Conservation (phyloP, 1,140 invertebrate genomes). For the Phymorhynchus buccinoides region DNA sequence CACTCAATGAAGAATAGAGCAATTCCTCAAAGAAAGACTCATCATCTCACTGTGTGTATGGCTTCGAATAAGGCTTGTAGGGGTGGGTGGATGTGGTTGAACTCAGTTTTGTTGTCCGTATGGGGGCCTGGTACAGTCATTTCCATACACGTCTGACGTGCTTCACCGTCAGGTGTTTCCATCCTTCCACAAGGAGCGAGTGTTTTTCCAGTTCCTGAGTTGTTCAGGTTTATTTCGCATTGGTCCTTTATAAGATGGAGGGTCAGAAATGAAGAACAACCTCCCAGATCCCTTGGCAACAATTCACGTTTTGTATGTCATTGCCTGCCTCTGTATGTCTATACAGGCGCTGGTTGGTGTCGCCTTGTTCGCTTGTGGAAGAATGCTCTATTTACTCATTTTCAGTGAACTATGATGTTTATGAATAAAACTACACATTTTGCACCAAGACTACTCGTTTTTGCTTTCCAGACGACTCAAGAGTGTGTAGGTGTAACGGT, state of each 20-base stretch:
- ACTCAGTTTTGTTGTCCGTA: slow-evolving; percentile 37
- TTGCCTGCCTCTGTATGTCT: slow-evolving; percentile 15
- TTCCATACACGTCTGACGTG: slow-evolving; percentile 19
- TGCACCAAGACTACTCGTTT: too few species aligned
- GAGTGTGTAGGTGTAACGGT: too few species aligned
- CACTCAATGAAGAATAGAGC: neutral
- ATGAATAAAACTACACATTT: too few species aligned
- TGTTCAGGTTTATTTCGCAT: slow-evolving; percentile 37
- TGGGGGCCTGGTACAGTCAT: slow-evolving; percentile 8
- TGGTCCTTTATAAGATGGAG: slow-evolving; percentile 38
- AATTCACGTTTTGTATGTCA: slow-evolving; percentile 2
- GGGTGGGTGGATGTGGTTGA: slow-evolving; percentile 29
- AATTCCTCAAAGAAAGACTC: neutral
- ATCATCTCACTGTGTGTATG: slow-evolving; percentile 16
- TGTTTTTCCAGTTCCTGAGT: slow-evolving; percentile 26
- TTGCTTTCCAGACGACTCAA: too few species aligned
- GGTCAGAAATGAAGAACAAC: slow-evolving; percentile 37
- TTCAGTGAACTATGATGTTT: too few species aligned
- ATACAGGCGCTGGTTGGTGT: slow-evolving; percentile 34
- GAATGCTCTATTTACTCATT: too few species aligned
- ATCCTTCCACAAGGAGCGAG: slow-evolving; percentile 30
- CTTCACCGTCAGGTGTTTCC: slow-evolving; percentile 26
- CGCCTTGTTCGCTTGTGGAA: slow-evolving; percentile 42
- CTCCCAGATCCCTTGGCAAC: slow-evolving; percentile 3
- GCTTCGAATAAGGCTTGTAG: neutral